Percentiles rank a stretch among this genome's conserved stretches.
These are phyloP conservation scores for Avahi laniger DNA, from an alignment of 2,797 vertebrate genomes.

Conservation along the genomic window DNA sequence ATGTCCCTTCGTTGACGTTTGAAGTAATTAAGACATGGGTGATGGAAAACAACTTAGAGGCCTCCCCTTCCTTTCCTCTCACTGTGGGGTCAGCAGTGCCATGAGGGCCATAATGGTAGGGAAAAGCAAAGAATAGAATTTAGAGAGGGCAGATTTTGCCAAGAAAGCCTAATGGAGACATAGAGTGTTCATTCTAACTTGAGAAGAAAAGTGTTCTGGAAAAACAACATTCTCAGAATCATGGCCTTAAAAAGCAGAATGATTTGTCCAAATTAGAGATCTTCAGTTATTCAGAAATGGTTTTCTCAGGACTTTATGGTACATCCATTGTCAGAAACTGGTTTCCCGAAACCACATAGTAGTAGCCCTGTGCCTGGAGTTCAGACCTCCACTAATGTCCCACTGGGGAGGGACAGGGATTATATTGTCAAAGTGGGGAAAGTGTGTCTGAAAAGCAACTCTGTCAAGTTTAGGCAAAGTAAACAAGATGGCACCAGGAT, in stretches of 20 bases:
- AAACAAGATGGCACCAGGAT: constrained; percentile 1
- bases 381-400: neutral
- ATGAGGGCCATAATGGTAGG: neutral
- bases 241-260: neutral
- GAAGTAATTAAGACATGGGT: neutral
- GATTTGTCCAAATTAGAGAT: neutral
- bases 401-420: neutral
- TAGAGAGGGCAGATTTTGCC: neutral
- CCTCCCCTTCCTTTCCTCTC: neutral
- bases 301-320: neutral
- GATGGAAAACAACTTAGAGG: neutral
- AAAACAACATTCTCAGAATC: constrained; percentile 38
- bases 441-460: neutral
- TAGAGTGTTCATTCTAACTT: neutral
- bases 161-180: neutral
- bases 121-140: neutral
- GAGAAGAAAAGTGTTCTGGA: neutral
- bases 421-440: neutral
- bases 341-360: neutral
- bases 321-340: neutral
- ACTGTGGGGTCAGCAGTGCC: too few relatives aligned
- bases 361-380: neutral
- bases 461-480: neutral
- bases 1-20: neutral
- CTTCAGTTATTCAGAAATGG: neutral